Conservation (phyloP, 2,113 vertebrate species). For the Elephas maximus region DNA sequence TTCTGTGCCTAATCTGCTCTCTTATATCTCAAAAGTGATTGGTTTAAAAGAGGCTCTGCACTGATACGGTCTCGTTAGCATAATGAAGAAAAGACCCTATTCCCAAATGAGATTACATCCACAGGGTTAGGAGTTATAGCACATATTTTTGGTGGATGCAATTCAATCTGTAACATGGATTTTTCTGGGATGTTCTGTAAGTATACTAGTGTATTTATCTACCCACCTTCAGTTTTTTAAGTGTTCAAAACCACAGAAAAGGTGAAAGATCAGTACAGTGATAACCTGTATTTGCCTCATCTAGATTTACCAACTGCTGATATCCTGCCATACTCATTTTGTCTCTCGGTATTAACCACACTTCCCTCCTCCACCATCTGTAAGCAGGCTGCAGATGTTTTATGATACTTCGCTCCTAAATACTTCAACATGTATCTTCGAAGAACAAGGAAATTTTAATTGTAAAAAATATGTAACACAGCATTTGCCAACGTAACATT, state of each 20-base stretch:
- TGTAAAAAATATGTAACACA: background rate
- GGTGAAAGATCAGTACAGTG: background rate
- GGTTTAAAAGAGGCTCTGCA: background rate
- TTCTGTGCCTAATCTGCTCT: background rate
- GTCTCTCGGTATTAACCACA: background rate
- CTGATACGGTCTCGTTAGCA: background rate
- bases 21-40: background rate
- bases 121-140: background rate
- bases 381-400: background rate
- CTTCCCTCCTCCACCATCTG: background rate
- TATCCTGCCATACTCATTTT: background rate
- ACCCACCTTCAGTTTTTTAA: background rate
- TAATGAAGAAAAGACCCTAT: background rate
- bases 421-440: background rate
- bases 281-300: background rate
- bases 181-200: background rate
- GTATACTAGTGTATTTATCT: background rate
- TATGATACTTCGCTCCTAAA: conserved; percentile 27
- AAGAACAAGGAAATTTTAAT: background rate
- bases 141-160: background rate
- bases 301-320: conserved; percentile 5
- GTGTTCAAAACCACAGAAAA: conserved; percentile 16
- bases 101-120: background rate
- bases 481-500: background rate
- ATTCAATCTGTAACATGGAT: background rate